Conservation (phyloP, 1,140 invertebrate genomes). For the Reticulitermes speratus region DNA sequence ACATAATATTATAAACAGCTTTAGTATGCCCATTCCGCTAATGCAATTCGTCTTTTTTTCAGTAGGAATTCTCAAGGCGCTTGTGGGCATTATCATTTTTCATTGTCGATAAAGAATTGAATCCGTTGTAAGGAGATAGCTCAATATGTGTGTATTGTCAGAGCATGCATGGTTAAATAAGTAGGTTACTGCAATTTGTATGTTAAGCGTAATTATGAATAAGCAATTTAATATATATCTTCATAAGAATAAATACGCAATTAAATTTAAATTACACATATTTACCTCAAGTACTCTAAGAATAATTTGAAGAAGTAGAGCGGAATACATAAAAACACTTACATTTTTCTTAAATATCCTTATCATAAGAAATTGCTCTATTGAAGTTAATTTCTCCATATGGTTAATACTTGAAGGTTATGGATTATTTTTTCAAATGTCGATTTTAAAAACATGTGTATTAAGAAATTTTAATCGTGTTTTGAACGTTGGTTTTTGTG, state of each 20-base stretch:
- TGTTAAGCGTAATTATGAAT: not conserved
- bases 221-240: not conserved
- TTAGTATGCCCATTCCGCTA: not conserved
- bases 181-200: not conserved
- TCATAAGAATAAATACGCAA: not conserved
- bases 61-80: not conserved
- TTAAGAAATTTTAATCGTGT: too few species aligned
- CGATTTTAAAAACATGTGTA: too few species aligned
- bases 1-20: not conserved
- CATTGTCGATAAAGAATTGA: not conserved
- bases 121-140: not conserved
- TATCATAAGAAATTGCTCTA: not conserved
- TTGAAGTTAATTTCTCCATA: not conserved
- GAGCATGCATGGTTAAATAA: not conserved
- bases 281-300: not conserved
- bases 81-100: not conserved
- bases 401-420: too few species aligned
- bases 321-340: not conserved
- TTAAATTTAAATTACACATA: not conserved
- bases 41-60: not conserved
- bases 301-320: not conserved
- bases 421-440: too few species aligned
- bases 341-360: too few species aligned
- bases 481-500: too few species aligned
- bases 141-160: not conserved